A percentile compares a stretch with the other conserved stretches of the same genome.
These are phyloP conservation scores for Drosophila grimshawi DNA, from an alignment of 1,140 invertebrate genomes.

Conservation along the genomic window DNA sequence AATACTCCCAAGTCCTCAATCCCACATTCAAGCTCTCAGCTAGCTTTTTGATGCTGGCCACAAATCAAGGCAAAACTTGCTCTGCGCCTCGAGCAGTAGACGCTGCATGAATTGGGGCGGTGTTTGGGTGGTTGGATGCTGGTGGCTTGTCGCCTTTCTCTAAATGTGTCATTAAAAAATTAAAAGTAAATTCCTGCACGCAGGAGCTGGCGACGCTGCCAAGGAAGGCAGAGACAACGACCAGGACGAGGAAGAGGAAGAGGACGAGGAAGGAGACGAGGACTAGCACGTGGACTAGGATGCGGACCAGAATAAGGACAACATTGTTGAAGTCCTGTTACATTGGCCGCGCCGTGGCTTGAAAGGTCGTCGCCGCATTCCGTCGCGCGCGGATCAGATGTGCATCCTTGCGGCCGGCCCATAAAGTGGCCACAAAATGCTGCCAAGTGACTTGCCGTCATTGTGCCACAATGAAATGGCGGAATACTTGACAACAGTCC, in stretches of 20 bases:
- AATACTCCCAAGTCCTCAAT: background rate
- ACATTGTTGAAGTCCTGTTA: conserved; percentile 56
- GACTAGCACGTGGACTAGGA: too few species aligned
- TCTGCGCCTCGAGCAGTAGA: background rate
- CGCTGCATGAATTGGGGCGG: background rate
- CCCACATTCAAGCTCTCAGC: too few species aligned
- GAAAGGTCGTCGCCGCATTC: conserved; percentile 20
- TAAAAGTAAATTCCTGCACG: conserved; percentile 68
- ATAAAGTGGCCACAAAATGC: conserved; percentile 49
- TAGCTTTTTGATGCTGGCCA: conserved; percentile 25
- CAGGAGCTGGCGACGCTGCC: conserved; percentile 8
- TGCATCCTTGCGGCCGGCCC: conserved; percentile 33
- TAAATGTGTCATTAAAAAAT: conserved; percentile 78
- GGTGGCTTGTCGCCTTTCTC: conserved; percentile 20
- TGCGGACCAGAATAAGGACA: conserved; percentile 15
- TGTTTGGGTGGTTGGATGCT: background rate
- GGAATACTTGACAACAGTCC: background rate
- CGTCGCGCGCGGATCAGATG: conserved; percentile 17
- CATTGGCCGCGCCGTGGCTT: conserved; percentile 15
- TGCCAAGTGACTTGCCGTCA: conserved; percentile 26
- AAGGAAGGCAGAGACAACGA: background rate
- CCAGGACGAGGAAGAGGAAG: background rate
- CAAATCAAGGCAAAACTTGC: conserved; percentile 35
- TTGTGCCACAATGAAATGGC: conserved; percentile 44
- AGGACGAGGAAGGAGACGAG: conserved; percentile 15